A percentile compares a stretch with the other conserved stretches of the same genome.
These are phyloP conservation scores for Micromussa lordhowensis DNA, from an alignment of 92 coral and sea anemone species.

Conservation along the genomic window DNA sequence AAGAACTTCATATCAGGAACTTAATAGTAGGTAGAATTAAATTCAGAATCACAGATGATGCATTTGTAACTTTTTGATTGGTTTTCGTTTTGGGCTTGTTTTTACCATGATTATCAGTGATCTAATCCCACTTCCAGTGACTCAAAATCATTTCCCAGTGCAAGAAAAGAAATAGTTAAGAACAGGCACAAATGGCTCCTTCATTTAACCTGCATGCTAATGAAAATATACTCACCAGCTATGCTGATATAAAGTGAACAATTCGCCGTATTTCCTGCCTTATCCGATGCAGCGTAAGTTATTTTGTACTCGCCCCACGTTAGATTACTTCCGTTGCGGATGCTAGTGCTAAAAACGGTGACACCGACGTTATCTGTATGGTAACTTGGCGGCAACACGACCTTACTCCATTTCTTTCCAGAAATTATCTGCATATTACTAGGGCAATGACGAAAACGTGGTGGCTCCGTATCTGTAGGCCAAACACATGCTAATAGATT, in stretches of 20 bases:
- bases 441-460: conserved; percentile 48
- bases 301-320: conserved; percentile 48
- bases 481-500: not conserved
- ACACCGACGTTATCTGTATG: conserved; percentile 65
- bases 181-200: no score
- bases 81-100: no score
- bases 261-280: conserved; percentile 56
- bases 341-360: conserved; percentile 18
- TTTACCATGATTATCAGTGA: no score
- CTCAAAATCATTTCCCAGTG: no score
- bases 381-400: conserved; percentile 39
- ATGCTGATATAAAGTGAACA: not conserved
- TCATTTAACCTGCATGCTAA: not conserved
- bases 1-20: no score
- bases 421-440: conserved; percentile 26
- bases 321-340: conserved; percentile 40
- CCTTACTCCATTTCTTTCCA: not conserved
- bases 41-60: no score
- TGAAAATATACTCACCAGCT: conserved; percentile 1
- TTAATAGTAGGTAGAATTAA: no score
- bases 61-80: no score
- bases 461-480: conserved; percentile 53
- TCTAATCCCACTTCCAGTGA: no score
- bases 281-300: conserved; percentile 53
- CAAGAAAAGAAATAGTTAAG: no score